Conservation (phyloP, 2,113 vertebrate species). For the Ifrita kowaldi region DNA sequence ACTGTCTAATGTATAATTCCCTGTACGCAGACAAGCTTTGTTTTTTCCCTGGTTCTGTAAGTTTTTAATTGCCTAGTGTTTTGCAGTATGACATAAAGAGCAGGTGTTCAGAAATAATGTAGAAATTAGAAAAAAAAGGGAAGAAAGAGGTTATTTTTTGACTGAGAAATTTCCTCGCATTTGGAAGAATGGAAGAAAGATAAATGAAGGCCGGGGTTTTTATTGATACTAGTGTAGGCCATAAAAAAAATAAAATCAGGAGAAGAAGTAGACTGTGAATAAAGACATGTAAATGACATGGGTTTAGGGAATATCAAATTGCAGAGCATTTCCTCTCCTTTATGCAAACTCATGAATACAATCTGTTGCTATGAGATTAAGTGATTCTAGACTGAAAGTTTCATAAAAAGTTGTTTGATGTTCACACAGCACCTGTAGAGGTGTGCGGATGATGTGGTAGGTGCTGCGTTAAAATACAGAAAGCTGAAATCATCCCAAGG, state of each 20-base stretch:
- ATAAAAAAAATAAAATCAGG: background rate
- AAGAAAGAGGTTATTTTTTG: background rate
- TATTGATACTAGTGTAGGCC: background rate
- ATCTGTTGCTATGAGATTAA: background rate
- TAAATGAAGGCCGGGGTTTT: background rate
- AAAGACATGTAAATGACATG: background rate
- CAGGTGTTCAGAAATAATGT: conserved; percentile 52
- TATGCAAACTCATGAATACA: background rate
- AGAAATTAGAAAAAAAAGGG: background rate
- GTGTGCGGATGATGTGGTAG: background rate
- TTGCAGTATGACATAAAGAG: conserved; percentile 31
- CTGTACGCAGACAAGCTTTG: background rate
- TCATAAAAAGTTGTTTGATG: background rate
- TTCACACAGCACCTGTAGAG: background rate
- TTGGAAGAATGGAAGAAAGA: background rate
- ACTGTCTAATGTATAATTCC: conserved; percentile 28
- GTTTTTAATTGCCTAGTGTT: conserved; percentile 53
- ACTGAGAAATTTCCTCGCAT: background rate
- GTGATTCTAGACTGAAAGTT: background rate
- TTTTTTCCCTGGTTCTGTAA: conserved; percentile 32
- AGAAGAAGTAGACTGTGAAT: background rate
- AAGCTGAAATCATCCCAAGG: background rate
- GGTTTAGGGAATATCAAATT: background rate
- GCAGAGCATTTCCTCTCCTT: background rate
- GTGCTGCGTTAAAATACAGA: background rate